Conservation (phyloP, 2,797 vertebrate genomes). For the Enteromius unitaeniatus region DNA sequence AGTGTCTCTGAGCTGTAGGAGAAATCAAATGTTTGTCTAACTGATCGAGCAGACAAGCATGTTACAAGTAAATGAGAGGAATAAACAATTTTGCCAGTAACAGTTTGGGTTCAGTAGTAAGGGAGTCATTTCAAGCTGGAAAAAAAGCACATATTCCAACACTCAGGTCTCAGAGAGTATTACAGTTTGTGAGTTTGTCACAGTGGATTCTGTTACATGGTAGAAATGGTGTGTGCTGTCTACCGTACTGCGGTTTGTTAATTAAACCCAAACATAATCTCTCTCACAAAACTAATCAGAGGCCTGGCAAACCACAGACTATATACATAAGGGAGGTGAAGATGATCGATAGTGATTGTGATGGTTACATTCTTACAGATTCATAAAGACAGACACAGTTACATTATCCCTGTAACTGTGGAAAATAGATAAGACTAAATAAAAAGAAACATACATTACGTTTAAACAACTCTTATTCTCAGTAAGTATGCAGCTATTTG, state of each 20-base stretch:
- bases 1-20: neutral
- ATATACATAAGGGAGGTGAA: slow-evolving; percentile 17
- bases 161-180: slow-evolving; percentile 37
- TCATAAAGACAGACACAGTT: neutral
- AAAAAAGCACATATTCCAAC: neutral
- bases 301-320: slow-evolving; percentile 27
- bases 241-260: slow-evolving; percentile 33
- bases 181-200: slow-evolving; percentile 44
- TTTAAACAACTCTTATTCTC: neutral
- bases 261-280: slow-evolving; percentile 40
- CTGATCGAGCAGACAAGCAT: slow-evolving; percentile 23
- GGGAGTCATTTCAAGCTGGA: neutral
- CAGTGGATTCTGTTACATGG: slow-evolving; percentile 50
- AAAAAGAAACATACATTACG: neutral
- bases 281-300: slow-evolving; percentile 46
- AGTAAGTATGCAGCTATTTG: neutral
- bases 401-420: neutral
- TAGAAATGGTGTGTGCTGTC: slow-evolving; percentile 40
- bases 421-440: neutral
- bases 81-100: slow-evolving; percentile 27
- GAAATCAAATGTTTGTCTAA: slow-evolving; percentile 26
- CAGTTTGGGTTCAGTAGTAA: neutral
- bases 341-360: neutral
- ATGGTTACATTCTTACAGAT: slow-evolving; percentile 10
- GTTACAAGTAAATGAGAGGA: slow-evolving; percentile 17